Evolutionary conservation across 2,113 vertebrate species (phyloP), one percentile per base, ranked within the genome.

Genomic region (Pitta sordida): DNA sequence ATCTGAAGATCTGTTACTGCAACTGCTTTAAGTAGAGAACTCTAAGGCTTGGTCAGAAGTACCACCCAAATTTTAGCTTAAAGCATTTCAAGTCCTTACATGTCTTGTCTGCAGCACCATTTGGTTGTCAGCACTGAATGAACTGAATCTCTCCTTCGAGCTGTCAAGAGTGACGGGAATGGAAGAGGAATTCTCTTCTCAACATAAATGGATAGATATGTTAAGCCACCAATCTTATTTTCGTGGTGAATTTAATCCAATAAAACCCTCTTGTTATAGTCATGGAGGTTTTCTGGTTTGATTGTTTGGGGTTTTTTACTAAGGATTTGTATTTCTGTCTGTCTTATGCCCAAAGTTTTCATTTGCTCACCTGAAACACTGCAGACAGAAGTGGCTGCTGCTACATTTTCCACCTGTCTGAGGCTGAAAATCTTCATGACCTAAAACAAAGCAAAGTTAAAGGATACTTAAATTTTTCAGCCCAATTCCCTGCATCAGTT

Each of bases 221-320:
- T 91, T 79, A 94, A 91, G 62, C 70, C 70, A 73, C 46, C 49
- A 82, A 48, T 85, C 82, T 95, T 67, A n/a, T 75, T 96, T 91
- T 55, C 23, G 4, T 30, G 27, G 46, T 67, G 88, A 64, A 75
- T 84, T 89, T 79, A 95, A 94, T 95, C 85, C 74, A 84, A 14
- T 84, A 43, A 93, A 93, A 26, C 65, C 74, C 86, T 77, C 81
- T 62, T 84, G 69, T 78, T 92, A 26, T 13, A 71, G 91, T 88
- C 36, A 62, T 7, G 60, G 78, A 68, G 34, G 48, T 81, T 75
- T 83, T 78, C 59, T 86, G 43, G 27, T 67, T 83, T 44, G 5
- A n/a, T 94, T 85, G n/a, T n/a, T n/a, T n/a, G n/a, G n/a, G n/a
- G n/a, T n/a, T 95, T 86, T 81, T 60, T 69, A 19, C 8, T 7